Conservation (phyloP, 2,888 invertebrate genomes). For the Erynnis tages region DNA sequence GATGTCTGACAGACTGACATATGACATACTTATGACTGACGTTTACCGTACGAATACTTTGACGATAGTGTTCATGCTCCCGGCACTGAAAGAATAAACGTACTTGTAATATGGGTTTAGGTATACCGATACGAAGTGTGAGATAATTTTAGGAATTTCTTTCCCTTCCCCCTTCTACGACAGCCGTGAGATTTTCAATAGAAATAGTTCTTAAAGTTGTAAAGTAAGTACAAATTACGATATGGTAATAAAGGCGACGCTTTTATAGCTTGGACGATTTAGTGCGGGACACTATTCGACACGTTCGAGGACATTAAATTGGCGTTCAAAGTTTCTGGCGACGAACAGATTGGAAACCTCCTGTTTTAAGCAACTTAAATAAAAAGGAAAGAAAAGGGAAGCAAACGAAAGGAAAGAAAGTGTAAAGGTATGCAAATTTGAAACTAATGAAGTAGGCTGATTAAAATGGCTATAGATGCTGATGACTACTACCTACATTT, state of each 20-base stretch:
- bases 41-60: too few species aligned
- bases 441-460: too few species aligned
- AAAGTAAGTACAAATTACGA: conserved; percentile 41
- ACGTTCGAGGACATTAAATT: conserved; percentile 54
- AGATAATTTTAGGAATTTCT: conserved; percentile 12
- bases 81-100: too few species aligned
- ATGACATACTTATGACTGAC: too few species aligned
- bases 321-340: conserved; percentile 47
- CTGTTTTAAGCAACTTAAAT: neutral
- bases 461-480: too few species aligned
- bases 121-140: neutral
- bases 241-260: conserved; percentile 49
- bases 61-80: too few species aligned
- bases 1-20: too few species aligned
- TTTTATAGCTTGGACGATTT: conserved; percentile 54
- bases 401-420: neutral
- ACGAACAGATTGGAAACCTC: conserved; percentile 35
- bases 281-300: conserved; percentile 50
- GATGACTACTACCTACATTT: too few species aligned
- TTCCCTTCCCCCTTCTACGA: neutral
- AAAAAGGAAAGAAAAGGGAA: too few species aligned
- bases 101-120: too few species aligned
- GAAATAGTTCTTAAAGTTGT: conserved; percentile 31
- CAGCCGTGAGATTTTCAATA: conserved; percentile 32
- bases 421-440: too few species aligned